Percentiles rank a stretch among this genome's conserved stretches.
These are phyloP conservation scores for Volucella inanis DNA, from an alignment of 2,888 invertebrate genomes.

Conservation along the genomic window DNA sequence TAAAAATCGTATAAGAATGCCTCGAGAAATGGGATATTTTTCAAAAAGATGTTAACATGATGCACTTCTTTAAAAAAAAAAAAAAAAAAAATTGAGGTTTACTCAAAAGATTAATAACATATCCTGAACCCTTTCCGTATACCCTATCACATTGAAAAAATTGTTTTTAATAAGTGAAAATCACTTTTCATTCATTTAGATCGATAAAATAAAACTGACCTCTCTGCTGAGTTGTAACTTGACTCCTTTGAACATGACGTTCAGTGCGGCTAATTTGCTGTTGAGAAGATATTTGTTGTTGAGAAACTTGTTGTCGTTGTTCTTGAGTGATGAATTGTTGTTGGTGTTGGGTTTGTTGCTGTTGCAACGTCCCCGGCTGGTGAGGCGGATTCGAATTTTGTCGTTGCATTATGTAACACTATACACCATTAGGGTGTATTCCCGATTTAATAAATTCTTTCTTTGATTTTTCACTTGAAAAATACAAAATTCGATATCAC, in stretches of 20 bases:
- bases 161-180: not conserved
- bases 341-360: slow-evolving; percentile 84
- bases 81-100: no score
- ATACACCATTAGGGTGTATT: slow-evolving; percentile 79
- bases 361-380: slow-evolving; percentile 83
- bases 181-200: not conserved
- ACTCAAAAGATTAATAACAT: no score
- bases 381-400: slow-evolving; percentile 84
- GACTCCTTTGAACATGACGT: slow-evolving; percentile 87
- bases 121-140: no score
- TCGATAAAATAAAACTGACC: slow-evolving; percentile 84
- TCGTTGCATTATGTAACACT: slow-evolving; percentile 89
- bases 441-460: slow-evolving; percentile 44
- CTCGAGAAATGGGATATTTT: no score
- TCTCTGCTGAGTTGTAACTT: slow-evolving; percentile 90
- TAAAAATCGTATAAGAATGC: no score
- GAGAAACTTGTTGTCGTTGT: slow-evolving; percentile 83
- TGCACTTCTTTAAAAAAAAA: no score
- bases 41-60: no score
- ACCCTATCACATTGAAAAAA: not conserved
- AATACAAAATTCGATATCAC: slow-evolving; percentile 65
- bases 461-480: slow-evolving; percentile 43
- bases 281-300: slow-evolving; percentile 85
- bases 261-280: slow-evolving; percentile 89
- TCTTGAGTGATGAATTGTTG: slow-evolving; percentile 80